phyloP scores from a whole-genome alignment of 2,888 invertebrate genomes.

The Gandaritis pyraliata region DNA sequence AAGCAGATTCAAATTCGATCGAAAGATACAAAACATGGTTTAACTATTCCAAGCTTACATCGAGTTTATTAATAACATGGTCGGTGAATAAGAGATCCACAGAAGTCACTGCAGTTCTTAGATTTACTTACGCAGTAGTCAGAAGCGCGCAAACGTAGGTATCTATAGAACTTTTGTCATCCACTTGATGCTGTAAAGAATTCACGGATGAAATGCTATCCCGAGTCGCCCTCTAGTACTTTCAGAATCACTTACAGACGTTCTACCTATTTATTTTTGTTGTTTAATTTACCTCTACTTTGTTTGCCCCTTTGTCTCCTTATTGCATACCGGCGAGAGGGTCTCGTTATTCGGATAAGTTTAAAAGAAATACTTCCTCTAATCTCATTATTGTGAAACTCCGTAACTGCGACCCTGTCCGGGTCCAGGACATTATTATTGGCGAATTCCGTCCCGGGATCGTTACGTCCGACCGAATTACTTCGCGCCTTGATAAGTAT shows the following conservation, averaged over 20 bases:
- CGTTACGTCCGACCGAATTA: conserved; percentile 49
- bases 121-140: conserved; percentile 30
- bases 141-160: conserved; percentile 37
- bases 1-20: too few species aligned
- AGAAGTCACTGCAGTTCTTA: too few species aligned
- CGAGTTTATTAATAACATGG: too few species aligned
- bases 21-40: too few species aligned
- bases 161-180: conserved; percentile 26
- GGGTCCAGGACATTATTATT: conserved; percentile 54
- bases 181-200: conserved; percentile 33
- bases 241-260: conserved; percentile 59
- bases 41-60: too few species aligned
- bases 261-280: conserved; percentile 62
- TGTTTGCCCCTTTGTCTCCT: conserved; percentile 61
- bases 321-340: conserved; percentile 54
- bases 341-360: conserved; percentile 60
- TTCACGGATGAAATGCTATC: conserved; percentile 37
- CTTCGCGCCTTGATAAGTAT: conserved; percentile 49
- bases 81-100: too few species aligned
- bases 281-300: conserved; percentile 67
- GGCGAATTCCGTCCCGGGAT: conserved; percentile 41
- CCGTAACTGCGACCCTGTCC: conserved; percentile 48
- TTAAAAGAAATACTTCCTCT: conserved; percentile 62
- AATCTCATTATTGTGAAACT: conserved; percentile 62
- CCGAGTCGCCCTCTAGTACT: conserved; percentile 47